Evolutionary conservation across 2,113 vertebrate genomes (phyloP).

Genomic region (Parotia lawesii): DNA sequence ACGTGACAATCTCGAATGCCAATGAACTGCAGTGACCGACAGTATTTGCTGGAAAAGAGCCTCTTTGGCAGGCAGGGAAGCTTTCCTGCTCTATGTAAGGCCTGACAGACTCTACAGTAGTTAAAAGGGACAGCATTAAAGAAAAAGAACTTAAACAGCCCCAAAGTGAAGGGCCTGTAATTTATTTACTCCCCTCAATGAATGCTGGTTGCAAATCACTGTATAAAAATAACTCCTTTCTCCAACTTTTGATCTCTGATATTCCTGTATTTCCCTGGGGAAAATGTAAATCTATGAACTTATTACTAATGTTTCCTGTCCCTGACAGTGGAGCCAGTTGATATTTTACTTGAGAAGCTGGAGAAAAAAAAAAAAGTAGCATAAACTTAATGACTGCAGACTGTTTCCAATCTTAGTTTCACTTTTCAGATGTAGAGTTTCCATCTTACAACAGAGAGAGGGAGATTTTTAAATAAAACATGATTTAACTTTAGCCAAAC

Average conservation of each 20-base stretch:
- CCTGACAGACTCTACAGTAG: conserved; percentile 43
- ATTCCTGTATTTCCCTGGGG: conserved; percentile 71
- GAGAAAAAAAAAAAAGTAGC: conserved; percentile 13
- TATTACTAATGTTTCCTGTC: conserved; percentile 78
- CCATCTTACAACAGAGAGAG: conserved; percentile 67
- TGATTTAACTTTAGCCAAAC: conserved; percentile 76
- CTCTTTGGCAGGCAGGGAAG: not conserved
- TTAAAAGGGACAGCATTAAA: conserved; percentile 23
- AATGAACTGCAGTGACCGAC: not conserved
- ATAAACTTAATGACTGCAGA: conserved; percentile 66
- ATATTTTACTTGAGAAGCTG: conserved; percentile 69
- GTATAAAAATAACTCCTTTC: conserved; percentile 73
- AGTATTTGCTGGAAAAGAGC: not conserved
- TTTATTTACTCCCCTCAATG: conserved; percentile 66
- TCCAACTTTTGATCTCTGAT: conserved; percentile 72
- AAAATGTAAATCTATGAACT: conserved; percentile 76
- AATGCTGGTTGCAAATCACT: conserved; percentile 70
- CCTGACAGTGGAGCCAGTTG: conserved; percentile 77
- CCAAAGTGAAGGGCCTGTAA: conserved; percentile 49
- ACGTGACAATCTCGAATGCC: fast-evolving
- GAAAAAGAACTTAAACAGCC: conserved; percentile 57
- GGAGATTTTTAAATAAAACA: conserved; percentile 74
- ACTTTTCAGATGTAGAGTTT: conserved; percentile 73
- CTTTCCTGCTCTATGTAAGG: not conserved
- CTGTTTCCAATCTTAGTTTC: conserved; percentile 75